Percentiles rank a stretch among this genome's conserved stretches.
Evolutionary conservation across 2,888 invertebrate species (phyloP).

Genomic region (Dromius quadrimaculatus): DNA sequence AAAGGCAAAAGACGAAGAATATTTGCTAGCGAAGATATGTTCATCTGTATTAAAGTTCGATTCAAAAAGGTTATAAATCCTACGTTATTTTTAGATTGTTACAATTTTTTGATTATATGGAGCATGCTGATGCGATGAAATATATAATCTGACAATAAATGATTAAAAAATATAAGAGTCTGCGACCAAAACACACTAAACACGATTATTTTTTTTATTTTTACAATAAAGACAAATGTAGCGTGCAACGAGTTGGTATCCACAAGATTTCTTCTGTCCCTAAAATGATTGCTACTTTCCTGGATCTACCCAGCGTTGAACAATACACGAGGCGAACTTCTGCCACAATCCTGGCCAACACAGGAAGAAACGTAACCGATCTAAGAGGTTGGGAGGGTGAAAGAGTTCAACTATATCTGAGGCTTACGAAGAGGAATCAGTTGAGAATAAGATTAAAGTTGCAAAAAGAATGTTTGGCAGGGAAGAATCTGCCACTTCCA

Average conservation of each 20-base stretch:
- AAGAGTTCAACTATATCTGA: conserved; percentile 16
- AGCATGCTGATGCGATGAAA: conserved; percentile 19
- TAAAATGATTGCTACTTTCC: conserved; percentile 13
- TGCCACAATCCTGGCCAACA: neutral
- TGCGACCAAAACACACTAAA: conserved; percentile 3
- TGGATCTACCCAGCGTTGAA: conserved; percentile 4
- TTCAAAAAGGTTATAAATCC: conserved; percentile 1
- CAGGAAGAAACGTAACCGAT: conserved; percentile 17
- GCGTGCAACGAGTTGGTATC: conserved; percentile 19
- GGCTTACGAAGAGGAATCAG: neutral
- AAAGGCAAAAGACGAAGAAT: conserved; percentile 18
- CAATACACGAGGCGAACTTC: conserved; percentile 8
- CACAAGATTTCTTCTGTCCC: conserved; percentile 17
- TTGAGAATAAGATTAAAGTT: conserved; percentile 21
- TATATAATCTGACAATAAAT: conserved; percentile 2
- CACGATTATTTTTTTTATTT: neutral
- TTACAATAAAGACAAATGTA: conserved; percentile 8
- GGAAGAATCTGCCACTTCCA: conserved; percentile 13
- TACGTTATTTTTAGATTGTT: conserved; percentile 27
- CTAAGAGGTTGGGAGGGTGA: conserved; percentile 2
- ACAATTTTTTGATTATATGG: neutral
- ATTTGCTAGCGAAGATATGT: conserved; percentile 7
- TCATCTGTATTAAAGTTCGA: conserved; percentile 6
- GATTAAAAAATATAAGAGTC: conserved; percentile 7
- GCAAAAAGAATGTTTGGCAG: conserved; percentile 21